A percentile compares a stretch with the other conserved stretches of the same genome.
phyloP scores from a whole-genome alignment of 2,888 invertebrate genomes.

The Synergus japonicus region DNA sequence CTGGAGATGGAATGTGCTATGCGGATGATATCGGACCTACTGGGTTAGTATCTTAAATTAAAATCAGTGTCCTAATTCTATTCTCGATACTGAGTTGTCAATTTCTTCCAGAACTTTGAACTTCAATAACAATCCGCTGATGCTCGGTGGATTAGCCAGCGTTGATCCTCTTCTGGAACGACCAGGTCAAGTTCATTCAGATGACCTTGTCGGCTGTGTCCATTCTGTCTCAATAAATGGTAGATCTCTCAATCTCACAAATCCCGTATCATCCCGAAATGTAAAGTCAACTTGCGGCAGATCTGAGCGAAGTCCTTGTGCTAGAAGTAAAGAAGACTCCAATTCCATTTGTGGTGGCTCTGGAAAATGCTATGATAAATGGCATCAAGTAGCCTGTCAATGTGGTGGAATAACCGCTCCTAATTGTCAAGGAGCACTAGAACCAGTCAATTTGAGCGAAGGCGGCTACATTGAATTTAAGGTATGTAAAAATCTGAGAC shows the following conservation, averaged over 20 bases:
- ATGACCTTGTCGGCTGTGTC: slow-evolving; percentile 96
- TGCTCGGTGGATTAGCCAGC: slow-evolving; percentile 90
- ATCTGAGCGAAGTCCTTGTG: slow-evolving; percentile 83
- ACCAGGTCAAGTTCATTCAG: slow-evolving; percentile 93
- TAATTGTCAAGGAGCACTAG: slow-evolving; percentile 88
- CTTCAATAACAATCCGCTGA: slow-evolving; percentile 92
- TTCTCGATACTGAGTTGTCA: slow-evolving; percentile 19
- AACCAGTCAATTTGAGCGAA: slow-evolving; percentile 88
- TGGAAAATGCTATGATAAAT: slow-evolving; percentile 89
- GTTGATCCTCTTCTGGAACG: slow-evolving; percentile 93
- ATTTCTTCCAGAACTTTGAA: slow-evolving; percentile 87
- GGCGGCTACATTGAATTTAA: slow-evolving; percentile 88
- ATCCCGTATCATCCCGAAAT: slow-evolving; percentile 85
- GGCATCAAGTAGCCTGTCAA: slow-evolving; percentile 87
- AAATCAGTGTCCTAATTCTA: slow-evolving; percentile 9
- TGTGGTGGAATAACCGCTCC: slow-evolving; percentile 87
- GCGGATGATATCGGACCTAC: slow-evolving; percentile 92
- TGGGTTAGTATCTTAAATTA: slow-evolving; percentile 83
- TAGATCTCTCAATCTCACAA: slow-evolving; percentile 88
- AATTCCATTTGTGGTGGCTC: slow-evolving; percentile 81
- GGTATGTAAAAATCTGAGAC: slow-evolving; percentile 60
- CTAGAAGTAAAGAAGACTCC: slow-evolving; percentile 71
- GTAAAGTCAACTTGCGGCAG: slow-evolving; percentile 89
- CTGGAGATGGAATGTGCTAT: slow-evolving; percentile 90
- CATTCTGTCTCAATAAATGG: slow-evolving; percentile 95